Conservation (phyloP, 2,888 invertebrate genomes). For the Polyploca ridens region DNA sequence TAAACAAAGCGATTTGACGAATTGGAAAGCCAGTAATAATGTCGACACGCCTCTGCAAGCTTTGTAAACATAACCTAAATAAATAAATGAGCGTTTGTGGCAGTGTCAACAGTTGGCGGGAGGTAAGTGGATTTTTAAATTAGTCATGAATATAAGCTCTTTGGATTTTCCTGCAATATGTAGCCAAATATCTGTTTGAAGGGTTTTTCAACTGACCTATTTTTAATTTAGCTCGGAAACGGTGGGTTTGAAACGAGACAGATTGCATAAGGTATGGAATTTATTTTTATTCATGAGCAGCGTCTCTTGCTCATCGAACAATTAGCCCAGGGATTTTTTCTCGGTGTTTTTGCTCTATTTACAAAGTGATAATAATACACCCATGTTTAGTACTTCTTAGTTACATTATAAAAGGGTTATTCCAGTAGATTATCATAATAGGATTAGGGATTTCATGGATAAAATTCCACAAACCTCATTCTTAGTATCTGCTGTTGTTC, state of each 20-base stretch:
- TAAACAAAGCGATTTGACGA: neutral
- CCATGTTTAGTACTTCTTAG: too few relatives aligned
- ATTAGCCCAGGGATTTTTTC: too few relatives aligned
- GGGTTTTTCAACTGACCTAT: neutral
- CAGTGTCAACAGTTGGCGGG: neutral
- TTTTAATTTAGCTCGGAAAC: neutral
- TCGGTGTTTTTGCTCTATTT: too few relatives aligned
- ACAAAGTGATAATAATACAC: too few relatives aligned
- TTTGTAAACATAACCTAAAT: slow-evolving; percentile 2
- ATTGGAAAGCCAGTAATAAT: neutral
- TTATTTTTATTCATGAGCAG: too few relatives aligned
- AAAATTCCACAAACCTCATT: too few relatives aligned
- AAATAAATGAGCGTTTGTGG: neutral
- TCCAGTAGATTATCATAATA: too few relatives aligned
- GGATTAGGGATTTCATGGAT: too few relatives aligned
- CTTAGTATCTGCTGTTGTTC: too few relatives aligned
- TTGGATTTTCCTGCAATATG: neutral
- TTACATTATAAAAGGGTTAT: too few relatives aligned
- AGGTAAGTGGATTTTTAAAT: neutral
- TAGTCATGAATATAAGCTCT: neutral
- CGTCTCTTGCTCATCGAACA: too few relatives aligned
- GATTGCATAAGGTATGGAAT: neutral
- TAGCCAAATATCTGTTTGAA: neutral
- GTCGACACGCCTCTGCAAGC: slow-evolving; percentile 1
- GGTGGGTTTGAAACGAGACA: too few relatives aligned